phyloP scores from a whole-genome alignment of 2,888 invertebrate species.

The Drosophila histrio region DNA sequence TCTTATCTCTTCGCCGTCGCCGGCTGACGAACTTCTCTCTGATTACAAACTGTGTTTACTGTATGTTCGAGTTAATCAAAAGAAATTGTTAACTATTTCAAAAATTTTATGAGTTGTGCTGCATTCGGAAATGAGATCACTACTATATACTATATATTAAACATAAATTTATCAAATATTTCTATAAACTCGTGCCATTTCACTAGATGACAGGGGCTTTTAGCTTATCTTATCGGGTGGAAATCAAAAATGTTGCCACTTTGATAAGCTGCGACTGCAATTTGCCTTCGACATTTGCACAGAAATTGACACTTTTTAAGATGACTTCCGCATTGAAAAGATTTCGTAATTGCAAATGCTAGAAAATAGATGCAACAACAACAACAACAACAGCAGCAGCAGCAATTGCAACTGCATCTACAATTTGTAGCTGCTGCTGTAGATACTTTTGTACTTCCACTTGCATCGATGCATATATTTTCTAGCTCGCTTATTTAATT shows the following conservation, averaged over 20 bases:
- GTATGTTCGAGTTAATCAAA: slow-evolving; percentile 13
- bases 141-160: background rate
- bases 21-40: slow-evolving; percentile 16
- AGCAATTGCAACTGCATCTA: slow-evolving; percentile 5
- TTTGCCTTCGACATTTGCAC: slow-evolving; percentile 3
- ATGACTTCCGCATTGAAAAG: slow-evolving; percentile 60
- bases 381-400: background rate
- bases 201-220: background rate
- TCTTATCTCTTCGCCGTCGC: slow-evolving; percentile 9
- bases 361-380: slow-evolving; percentile 40
- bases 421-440: background rate
- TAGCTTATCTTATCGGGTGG: slow-evolving; percentile 50
- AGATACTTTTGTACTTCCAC: slow-evolving; percentile 18
- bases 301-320: slow-evolving; percentile 1
- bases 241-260: slow-evolving; percentile 34
- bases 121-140: slow-evolving; percentile 64
- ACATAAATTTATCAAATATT: background rate
- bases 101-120: slow-evolving; percentile 47
- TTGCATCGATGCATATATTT: slow-evolving; percentile 25
- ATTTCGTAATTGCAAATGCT: slow-evolving; percentile 62
- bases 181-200: slow-evolving; percentile 16
- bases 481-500: slow-evolving; percentile 53
- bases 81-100: slow-evolving; percentile 1
- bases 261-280: slow-evolving; percentile 34
- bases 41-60: slow-evolving; percentile 9